Base-by-base conservation (phyloP, 2,797 vertebrate genomes). In the Platyrinchus mystaceus region DNA sequence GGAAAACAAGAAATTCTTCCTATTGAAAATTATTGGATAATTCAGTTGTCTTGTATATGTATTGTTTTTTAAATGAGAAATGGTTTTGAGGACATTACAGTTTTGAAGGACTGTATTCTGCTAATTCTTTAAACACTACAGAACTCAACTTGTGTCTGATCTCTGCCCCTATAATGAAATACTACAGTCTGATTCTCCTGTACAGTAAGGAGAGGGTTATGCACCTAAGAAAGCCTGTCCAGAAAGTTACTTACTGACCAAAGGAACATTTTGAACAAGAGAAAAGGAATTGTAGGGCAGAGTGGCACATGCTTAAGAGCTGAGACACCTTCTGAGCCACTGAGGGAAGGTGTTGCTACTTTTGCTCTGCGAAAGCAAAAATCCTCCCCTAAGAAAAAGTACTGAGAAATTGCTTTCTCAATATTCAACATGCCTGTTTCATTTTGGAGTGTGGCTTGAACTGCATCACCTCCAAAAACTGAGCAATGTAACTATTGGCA, bases 261-360 rank as follows among this genome's bases (percentile, higher is more conserved):
- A 71, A 47, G 50, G 11, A 41, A 18, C 12, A 6, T 9, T 9
- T 12, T 18, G 28, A 53, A 62, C 0, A 13, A 49, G 36, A 34
- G 9, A 12, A 14, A 32, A 75, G 36, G n/a, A 63, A 30, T 32
- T 1, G 0, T 32, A 26, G 49, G 70, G 46, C 30, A 36, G 10
- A 2, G 6, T 27, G 41, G 17, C 26, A 15, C 2, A 0, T 7
- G 12, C 10, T 80, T 55, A 1, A 1, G 4, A 30, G 7, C 14
- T 4, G 39, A 32, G 69, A 34, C 8, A 6, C 34, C 8, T 49
- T 16, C 58, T 30, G 60, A 34, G 39, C 23, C 10, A 2, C 28
- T 22, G 41, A 30, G 14, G 34, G 37, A n/a, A 23, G 22, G 6
- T 53, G 67, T 70, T 74, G 19, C 34, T 56, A 6, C 34, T 71